Evolutionary conservation across 2,888 invertebrate genomes (phyloP), one percentile per base, ranked within the genome.

Genomic region (Tanytarsus gracilentus): DNA sequence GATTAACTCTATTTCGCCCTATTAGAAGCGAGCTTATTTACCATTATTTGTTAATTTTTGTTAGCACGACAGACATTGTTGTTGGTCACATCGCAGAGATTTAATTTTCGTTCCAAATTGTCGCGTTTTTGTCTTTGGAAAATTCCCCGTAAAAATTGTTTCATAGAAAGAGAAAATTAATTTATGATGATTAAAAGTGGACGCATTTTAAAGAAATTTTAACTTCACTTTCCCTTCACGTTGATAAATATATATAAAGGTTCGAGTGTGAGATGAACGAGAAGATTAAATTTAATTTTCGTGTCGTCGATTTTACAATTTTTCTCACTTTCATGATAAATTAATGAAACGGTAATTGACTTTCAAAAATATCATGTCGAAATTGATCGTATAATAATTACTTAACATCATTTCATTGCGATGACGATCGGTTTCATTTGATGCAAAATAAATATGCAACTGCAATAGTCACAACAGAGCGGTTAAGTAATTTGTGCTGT

Each of bases 31-130:
- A 51, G 26, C 21, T 52, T 36, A 52, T 52, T 55, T 26, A 26
- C 27, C 16, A 55, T 55, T 55, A 51, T 51, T 51, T 51, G 49
- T 49, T 49, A 49, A 49, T 49, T 33, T 36, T 50, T 50, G 48
- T 21, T 48, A 39, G 16, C n/a, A n/a, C n/a, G n/a, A n/a, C n/a
- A n/a, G n/a, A n/a, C n/a, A n/a, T n/a, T n/a, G n/a, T n/a, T n/a
- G n/a, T n/a, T n/a, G 30, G 7, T 30, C 9, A 8, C 9, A 8
- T 11, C 30, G 30, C 9, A 30, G 30, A 30, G 30, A 4, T 40
- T 30, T 11, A 8, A 30, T 40, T 40, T 21, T 21, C 8, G 23
- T 48, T 18, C 16, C 48, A 11, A 48, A 48, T 9, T 14, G 33
- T 33, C 33, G 33, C 6, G 33, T 33, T 48, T 48, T 21, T 48